Evolutionary conservation across 1,140 invertebrate genomes (phyloP).

Genomic region (Atopsyche davidsoni): DNA sequence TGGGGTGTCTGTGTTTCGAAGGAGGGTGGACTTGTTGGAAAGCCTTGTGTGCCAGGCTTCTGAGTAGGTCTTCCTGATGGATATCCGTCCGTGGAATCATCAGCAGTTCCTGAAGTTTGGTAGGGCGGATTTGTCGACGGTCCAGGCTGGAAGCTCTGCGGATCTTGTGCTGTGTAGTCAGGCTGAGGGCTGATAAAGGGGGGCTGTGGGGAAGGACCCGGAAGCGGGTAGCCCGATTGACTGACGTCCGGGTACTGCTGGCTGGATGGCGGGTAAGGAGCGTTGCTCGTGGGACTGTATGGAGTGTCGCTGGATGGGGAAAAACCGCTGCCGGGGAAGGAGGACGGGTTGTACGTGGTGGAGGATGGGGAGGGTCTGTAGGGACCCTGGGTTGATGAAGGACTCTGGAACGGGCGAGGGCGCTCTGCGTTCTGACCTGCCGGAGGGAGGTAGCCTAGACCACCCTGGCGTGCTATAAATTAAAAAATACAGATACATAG

Average conservation of each 20-base stretch:
- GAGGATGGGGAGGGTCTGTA: slow-evolving; percentile 34
- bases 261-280: slow-evolving; percentile 34
- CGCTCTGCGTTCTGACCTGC: slow-evolving; percentile 57
- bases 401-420: slow-evolving; percentile 60
- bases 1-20: slow-evolving; percentile 21
- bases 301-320: slow-evolving; percentile 34
- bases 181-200: slow-evolving; percentile 26
- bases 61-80: not conserved
- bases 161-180: slow-evolving; percentile 21
- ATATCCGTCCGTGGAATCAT: not conserved
- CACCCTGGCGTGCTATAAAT: slow-evolving; percentile 56
- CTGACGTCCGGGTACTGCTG: slow-evolving; percentile 29
- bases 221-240: slow-evolving; percentile 36
- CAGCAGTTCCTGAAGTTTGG: slow-evolving; percentile 21
- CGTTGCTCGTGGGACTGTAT: slow-evolving; percentile 37
- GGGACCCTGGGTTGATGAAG: slow-evolving; percentile 39
- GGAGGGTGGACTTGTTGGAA: slow-evolving; percentile 12
- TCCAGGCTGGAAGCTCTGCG: slow-evolving; percentile 23
- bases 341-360: slow-evolving; percentile 32
- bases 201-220: slow-evolving; percentile 33
- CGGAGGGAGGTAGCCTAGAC: slow-evolving; percentile 52
- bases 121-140: slow-evolving; percentile 29
- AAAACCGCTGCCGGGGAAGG: no score
- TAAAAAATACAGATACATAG: slow-evolving; percentile 11
- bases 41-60: slow-evolving; percentile 12